Conservation (phyloP, 2,888 invertebrate species). For the Biston stratarius region DNA sequence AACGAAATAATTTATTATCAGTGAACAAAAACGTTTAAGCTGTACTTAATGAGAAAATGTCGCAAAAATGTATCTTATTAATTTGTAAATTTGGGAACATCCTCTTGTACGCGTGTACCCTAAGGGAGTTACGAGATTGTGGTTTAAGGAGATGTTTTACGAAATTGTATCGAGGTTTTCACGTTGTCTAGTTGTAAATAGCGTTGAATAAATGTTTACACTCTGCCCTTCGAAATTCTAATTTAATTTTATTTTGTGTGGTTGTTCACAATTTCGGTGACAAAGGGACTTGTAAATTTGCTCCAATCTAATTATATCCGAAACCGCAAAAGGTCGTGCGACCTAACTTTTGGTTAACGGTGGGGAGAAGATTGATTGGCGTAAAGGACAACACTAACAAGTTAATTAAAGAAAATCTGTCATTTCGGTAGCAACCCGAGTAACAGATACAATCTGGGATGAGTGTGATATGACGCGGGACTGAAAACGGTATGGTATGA, state of each 20-base stretch:
- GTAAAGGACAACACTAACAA: constrained; percentile 57
- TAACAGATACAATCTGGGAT: constrained; percentile 37
- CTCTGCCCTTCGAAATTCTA: constrained; percentile 39
- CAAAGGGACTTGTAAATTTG: constrained; percentile 48
- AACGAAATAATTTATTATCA: not conserved
- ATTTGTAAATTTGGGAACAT: constrained; percentile 18
- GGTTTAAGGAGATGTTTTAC: constrained; percentile 29
- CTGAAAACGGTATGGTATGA: not conserved
- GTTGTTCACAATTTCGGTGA: constrained; percentile 46
- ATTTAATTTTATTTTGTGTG: constrained; percentile 43
- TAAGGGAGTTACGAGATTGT: constrained; percentile 25
- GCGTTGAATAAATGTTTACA: constrained; percentile 36
- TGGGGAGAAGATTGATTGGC: constrained; percentile 41
- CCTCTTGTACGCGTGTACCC: constrained; percentile 13
- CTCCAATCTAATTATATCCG: constrained; percentile 44
- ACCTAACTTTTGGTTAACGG: constrained; percentile 42
- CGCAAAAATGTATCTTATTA: constrained; percentile 23
- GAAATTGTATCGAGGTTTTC: constrained; percentile 24
- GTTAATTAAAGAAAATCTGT: constrained; percentile 72
- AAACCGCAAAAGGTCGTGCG: constrained; percentile 44
- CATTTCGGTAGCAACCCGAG: constrained; percentile 55
- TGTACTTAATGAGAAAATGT: constrained; percentile 18
- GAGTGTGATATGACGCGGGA: constrained; percentile 26
- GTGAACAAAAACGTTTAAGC: not conserved
- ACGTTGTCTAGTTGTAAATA: constrained; percentile 27